A percentile compares a stretch with the other conserved stretches of the same genome.
Conservation (phyloP, 2,797 vertebrate genomes). For the Mionectes olivaceus region DNA sequence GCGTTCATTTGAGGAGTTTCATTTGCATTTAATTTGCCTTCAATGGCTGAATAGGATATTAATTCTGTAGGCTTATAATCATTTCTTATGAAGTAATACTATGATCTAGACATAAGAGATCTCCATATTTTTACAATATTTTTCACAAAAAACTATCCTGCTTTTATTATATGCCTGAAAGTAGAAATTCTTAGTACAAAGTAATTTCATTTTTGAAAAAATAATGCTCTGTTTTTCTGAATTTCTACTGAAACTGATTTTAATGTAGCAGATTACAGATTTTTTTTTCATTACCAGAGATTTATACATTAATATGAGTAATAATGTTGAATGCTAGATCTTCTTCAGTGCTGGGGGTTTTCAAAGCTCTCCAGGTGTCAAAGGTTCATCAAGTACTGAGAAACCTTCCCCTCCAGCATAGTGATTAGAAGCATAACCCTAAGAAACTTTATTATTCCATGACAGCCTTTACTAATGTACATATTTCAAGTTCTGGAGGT, state of each 20-base stretch:
- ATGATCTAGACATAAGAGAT: slow-evolving; percentile 23
- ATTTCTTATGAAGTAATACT: slow-evolving; percentile 23
- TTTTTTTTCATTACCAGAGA: background rate
- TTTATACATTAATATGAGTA: background rate
- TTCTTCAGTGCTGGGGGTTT: background rate
- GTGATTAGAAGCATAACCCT: background rate
- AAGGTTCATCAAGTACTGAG: background rate
- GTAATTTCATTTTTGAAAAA: background rate
- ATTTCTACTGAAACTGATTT: background rate
- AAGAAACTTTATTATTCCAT: background rate
- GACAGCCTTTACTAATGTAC: background rate
- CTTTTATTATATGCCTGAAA: background rate
- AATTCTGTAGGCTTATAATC: slow-evolving; percentile 43
- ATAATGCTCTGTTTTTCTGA: background rate
- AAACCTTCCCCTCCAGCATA: background rate
- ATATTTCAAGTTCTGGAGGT: background rate
- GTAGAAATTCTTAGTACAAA: background rate
- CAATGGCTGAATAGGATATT: slow-evolving; percentile 42
- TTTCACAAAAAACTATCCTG: background rate
- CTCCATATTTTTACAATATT: background rate
- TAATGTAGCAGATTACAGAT: background rate
- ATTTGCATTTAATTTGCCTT: slow-evolving; percentile 69
- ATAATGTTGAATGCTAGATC: background rate
- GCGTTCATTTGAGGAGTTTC: slow-evolving; percentile 36
- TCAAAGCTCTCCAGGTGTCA: background rate